A percentile compares a stretch with the other conserved stretches of the same genome.
These are phyloP conservation scores for Octonoba sinensis DNA, from an alignment of 2,888 invertebrate species.

Conservation along the genomic window DNA sequence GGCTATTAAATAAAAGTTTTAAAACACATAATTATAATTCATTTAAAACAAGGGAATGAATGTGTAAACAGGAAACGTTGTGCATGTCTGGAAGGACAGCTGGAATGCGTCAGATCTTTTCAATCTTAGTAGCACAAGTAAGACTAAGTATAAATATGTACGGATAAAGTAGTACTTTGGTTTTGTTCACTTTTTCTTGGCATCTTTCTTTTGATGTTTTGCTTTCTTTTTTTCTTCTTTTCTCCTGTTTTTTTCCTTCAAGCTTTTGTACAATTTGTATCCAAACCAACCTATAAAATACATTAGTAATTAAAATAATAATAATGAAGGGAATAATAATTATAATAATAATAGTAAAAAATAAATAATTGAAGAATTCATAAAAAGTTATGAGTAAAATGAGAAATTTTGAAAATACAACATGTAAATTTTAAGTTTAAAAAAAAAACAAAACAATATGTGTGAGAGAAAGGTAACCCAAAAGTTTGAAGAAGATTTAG, in stretches of 20 bases:
- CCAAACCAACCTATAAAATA: conserved; percentile 82
- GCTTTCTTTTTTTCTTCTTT: conserved; percentile 85
- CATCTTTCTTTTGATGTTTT: conserved; percentile 84
- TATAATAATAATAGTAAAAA: too few species aligned
- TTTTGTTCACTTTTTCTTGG: conserved; percentile 67
- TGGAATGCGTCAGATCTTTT: conserved; percentile 41
- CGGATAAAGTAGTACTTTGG: conserved; percentile 3
- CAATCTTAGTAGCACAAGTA: conserved; percentile 21
- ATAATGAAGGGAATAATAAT: neutral
- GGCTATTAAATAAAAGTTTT: conserved; percentile 20
- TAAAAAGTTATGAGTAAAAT: too few species aligned
- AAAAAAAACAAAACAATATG: too few species aligned
- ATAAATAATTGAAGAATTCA: too few species aligned
- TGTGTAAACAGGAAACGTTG: conserved; percentile 47
- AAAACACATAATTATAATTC: conserved; percentile 21
- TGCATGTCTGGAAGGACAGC: conserved; percentile 59
- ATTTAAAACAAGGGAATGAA: conserved; percentile 5
- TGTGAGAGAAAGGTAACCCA: too few species aligned
- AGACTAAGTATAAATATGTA: conserved; percentile 37
- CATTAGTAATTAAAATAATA: neutral
- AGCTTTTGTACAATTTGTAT: conserved; percentile 85
- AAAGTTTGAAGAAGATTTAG: too few species aligned
- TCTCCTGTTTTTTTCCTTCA: conserved; percentile 82
- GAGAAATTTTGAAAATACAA: too few species aligned
- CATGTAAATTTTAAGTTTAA: too few species aligned